Evolutionary conservation across 92 coral and sea anemone species (phyloP).

Genomic region (Parazoanthus darwini): DNA sequence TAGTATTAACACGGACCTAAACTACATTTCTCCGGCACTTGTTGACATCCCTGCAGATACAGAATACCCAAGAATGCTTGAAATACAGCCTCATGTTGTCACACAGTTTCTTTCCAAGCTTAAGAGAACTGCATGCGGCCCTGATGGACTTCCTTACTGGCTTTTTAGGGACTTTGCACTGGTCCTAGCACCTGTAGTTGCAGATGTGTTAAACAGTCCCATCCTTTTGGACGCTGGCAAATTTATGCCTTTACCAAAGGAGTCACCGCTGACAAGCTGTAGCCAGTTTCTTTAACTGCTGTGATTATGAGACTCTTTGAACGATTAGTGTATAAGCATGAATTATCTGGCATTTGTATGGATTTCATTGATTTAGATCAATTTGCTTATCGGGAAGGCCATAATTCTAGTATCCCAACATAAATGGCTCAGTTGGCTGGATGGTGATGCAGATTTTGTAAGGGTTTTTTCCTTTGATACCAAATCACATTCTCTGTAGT

Average conservation of each 20-base stretch:
- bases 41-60: constrained; percentile 14
- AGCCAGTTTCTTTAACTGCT: constrained; percentile 34
- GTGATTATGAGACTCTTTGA: constrained; percentile 38
- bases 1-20: constrained; percentile 23
- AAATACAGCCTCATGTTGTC: constrained; percentile 4
- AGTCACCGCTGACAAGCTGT: constrained; percentile 39
- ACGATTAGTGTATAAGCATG: constrained; percentile 30
- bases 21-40: constrained; percentile 22
- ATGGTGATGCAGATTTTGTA: constrained; percentile 22
- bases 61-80: constrained; percentile 5
- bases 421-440: constrained; percentile 33
- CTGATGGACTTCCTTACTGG: constrained; percentile 41
- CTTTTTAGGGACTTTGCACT: constrained; percentile 13
- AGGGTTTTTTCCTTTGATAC: constrained; percentile 37
- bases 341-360: constrained; percentile 35
- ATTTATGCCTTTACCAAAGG: constrained; percentile 46
- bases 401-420: constrained; percentile 45
- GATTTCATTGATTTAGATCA: constrained; percentile 44
- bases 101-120: constrained; percentile 16
- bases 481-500: constrained; percentile 29
- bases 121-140: constrained; percentile 28
- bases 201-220: constrained; percentile 31
- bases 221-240: constrained; percentile 40
- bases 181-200: constrained; percentile 28
- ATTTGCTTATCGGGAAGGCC: constrained; percentile 32